Conservation (phyloP, 53 echinoderm and acorn worm species). For the Holothuria leucospilota region DNA sequence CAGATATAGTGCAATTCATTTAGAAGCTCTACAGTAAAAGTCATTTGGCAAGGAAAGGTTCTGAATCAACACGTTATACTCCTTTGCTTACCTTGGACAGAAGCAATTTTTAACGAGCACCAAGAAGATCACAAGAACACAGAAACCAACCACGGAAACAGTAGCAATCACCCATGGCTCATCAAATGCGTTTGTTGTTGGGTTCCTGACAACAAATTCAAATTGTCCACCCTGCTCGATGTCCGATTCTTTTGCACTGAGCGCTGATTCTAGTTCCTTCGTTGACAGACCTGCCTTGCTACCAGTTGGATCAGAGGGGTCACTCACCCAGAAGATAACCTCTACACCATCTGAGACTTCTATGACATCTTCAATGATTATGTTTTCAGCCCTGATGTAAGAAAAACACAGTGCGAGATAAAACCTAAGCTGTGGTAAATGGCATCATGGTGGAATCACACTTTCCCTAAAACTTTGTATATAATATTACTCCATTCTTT, state of each 20-base stretch:
- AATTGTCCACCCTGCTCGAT: constrained; percentile 65
- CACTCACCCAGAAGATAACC: constrained; percentile 85
- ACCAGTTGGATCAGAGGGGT: constrained; percentile 73
- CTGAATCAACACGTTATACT: no score
- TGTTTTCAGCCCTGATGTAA: constrained; percentile 55
- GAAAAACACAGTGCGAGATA: no score
- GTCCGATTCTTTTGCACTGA: constrained; percentile 44
- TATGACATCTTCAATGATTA: constrained; percentile 61
- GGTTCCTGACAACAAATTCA: constrained; percentile 50
- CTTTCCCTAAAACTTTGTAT: no score
- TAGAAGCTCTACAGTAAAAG: no score
- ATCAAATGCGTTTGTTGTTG: constrained; percentile 27
- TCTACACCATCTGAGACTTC: constrained; percentile 59
- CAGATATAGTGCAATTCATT: no score
- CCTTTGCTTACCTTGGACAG: constrained; percentile 43
- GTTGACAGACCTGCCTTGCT: constrained; percentile 67
- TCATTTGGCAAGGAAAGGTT: no score
- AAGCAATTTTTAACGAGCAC: constrained; percentile 68
- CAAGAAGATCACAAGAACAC: constrained; percentile 61
- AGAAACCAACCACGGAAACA: constrained; percentile 56
- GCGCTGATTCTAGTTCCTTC: constrained; percentile 60
- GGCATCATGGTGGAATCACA: no score
- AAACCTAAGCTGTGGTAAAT: no score
- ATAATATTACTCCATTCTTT: no score
- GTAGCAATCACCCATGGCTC: constrained; percentile 80